These are phyloP conservation scores for Aegypius monachus DNA, from an alignment of 2,113 vertebrate species.

Conservation along the genomic window DNA sequence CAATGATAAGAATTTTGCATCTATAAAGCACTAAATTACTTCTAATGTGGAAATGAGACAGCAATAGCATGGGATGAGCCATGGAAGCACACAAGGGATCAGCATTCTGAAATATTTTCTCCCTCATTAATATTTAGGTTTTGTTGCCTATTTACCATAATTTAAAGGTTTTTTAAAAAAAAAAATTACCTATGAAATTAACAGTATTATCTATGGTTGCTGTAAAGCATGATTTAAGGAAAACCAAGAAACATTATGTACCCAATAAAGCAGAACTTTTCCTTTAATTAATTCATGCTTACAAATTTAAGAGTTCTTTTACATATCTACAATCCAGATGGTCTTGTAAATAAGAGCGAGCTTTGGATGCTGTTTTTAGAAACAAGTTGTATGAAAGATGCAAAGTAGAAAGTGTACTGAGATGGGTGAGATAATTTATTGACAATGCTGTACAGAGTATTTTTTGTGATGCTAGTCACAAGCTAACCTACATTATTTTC, in stretches of 20 bases:
- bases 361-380: conserved; percentile 18
- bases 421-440: conserved; percentile 4
- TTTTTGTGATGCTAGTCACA: not conserved
- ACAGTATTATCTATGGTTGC: not conserved
- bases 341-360: conserved; percentile 20
- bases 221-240: not conserved
- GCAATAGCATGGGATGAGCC: not conserved
- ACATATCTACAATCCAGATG: conserved; percentile 6
- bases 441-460: not conserved
- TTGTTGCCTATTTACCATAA: not conserved
- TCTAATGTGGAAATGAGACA: not conserved
- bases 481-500: not conserved
- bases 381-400: not conserved
- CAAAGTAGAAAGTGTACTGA: not conserved
- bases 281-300: conserved; percentile 31
- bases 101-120: not conserved
- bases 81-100: not conserved
- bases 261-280: not conserved
- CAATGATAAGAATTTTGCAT: not conserved
- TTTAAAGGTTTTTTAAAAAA: not conserved
- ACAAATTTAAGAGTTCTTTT: not conserved
- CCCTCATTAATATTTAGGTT: not conserved
- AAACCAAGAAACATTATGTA: not conserved
- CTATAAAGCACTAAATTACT: not conserved
- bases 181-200: not conserved